These are phyloP conservation scores for Scaptomyza montana DNA, from an alignment of 1,140 invertebrate genomes.

Conservation along the genomic window DNA sequence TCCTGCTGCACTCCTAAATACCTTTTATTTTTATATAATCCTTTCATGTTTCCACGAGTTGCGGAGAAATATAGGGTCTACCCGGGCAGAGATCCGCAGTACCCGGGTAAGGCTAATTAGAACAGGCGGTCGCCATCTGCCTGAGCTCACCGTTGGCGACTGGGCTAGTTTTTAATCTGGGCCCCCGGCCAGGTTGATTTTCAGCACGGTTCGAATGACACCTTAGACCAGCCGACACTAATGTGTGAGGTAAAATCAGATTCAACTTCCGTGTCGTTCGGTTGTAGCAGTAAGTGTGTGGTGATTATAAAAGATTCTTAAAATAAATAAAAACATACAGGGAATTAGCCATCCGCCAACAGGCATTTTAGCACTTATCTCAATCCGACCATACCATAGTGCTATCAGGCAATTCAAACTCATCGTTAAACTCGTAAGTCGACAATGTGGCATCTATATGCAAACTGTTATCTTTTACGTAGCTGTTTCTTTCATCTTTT, in stretches of 20 bases:
- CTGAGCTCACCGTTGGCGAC: too few relatives aligned
- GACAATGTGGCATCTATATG: conserved; percentile 26
- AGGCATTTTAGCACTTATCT: conserved; percentile 29
- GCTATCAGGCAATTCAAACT: neutral
- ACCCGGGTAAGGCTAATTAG: too few relatives aligned
- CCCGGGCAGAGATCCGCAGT: too few relatives aligned
- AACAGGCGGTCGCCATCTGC: too few relatives aligned
- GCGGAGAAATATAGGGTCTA: too few relatives aligned
- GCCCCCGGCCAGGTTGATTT: too few relatives aligned
- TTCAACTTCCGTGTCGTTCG: neutral
- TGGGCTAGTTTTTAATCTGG: too few relatives aligned
- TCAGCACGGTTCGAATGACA: too few relatives aligned
- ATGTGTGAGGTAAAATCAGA: neutral
- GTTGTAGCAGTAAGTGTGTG: conserved; percentile 25
- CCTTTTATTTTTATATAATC: too few relatives aligned
- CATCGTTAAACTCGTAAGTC: accelerated
- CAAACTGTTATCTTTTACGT: conserved; percentile 27
- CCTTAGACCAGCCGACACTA: conserved; percentile 19
- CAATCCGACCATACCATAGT: conserved; percentile 29
- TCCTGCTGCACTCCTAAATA: too few relatives aligned
- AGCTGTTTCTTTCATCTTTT: conserved; percentile 10
- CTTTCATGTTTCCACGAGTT: too few relatives aligned
- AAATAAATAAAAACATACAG: conserved; percentile 18
- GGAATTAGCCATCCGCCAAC: conserved; percentile 29
- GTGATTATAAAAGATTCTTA: neutral